These are phyloP conservation scores for Mystacides longicornis DNA, from an alignment of 2,888 invertebrate genomes.

Conservation along the genomic window DNA sequence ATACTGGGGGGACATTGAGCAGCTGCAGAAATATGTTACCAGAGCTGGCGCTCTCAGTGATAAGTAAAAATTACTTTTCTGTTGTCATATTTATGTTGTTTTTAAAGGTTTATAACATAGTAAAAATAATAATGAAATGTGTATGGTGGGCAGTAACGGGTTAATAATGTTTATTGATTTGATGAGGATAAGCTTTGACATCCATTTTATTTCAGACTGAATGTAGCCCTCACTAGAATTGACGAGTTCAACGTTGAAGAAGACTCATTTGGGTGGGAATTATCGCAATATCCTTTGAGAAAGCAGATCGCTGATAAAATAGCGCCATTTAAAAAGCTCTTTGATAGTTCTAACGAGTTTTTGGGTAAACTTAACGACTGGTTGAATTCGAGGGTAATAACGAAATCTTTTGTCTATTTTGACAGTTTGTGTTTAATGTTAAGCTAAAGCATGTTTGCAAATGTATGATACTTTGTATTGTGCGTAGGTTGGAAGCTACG, in stretches of 20 bases:
- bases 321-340: conserved; percentile 78
- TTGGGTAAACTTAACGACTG: conserved; percentile 73
- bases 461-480: background rate
- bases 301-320: conserved; percentile 72
- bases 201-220: conserved; percentile 44
- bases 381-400: conserved; percentile 60
- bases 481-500: conserved; percentile 74
- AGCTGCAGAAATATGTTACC: conserved; percentile 73
- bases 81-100: too few species aligned
- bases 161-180: background rate
- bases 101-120: background rate
- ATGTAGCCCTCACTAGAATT: conserved; percentile 68
- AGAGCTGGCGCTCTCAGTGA: conserved; percentile 74
- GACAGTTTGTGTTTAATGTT: background rate
- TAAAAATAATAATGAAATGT: background rate
- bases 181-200: background rate
- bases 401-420: background rate
- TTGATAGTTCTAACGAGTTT: conserved; percentile 84
- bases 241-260: conserved; percentile 91
- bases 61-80: conserved; percentile 34
- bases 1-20: conserved; percentile 78
- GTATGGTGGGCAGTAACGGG: background rate
- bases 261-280: conserved; percentile 76
- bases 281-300: conserved; percentile 81
- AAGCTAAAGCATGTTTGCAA: background rate